A percentile compares a stretch with the other conserved stretches of the same genome.
phyloP scores from a whole-genome alignment of 1,140 invertebrate genomes.

The Hyphantria cunea region DNA sequence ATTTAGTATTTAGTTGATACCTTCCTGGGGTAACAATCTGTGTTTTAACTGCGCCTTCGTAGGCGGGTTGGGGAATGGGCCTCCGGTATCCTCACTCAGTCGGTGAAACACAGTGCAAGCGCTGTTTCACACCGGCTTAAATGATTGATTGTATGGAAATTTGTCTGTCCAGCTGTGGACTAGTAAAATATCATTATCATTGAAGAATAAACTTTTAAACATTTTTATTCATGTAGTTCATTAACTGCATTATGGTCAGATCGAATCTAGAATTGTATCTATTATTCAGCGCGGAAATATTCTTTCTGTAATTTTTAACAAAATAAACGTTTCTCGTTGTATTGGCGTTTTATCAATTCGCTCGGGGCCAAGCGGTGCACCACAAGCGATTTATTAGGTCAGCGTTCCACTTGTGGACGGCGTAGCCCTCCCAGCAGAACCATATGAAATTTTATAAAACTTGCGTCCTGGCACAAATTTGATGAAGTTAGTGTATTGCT shows the following conservation, averaged over 20 bases:
- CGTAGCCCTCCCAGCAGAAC: not conserved
- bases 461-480: conserved; percentile 6
- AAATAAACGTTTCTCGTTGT: conserved; percentile 8
- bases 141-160: no score
- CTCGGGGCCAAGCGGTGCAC: conserved; percentile 7
- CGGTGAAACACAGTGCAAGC: no score
- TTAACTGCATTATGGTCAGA: not conserved
- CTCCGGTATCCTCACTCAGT: no score
- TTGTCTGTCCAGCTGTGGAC: no score
- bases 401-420: conserved; percentile 13
- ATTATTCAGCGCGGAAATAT: not conserved
- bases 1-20: no score
- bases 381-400: conserved; percentile 29
- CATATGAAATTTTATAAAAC: conserved; percentile 18
- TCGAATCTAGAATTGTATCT: not conserved
- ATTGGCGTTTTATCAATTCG: conserved; percentile 36
- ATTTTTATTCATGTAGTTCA: no score
- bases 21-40: no score
- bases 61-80: no score
- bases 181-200: no score
- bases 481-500: conserved; percentile 2
- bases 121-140: no score
- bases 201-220: no score
- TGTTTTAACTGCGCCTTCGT: no score
- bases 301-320: conserved; percentile 19